These are phyloP conservation scores for Allacma fusca DNA, from an alignment of 2,888 invertebrate species.

Conservation along the genomic window DNA sequence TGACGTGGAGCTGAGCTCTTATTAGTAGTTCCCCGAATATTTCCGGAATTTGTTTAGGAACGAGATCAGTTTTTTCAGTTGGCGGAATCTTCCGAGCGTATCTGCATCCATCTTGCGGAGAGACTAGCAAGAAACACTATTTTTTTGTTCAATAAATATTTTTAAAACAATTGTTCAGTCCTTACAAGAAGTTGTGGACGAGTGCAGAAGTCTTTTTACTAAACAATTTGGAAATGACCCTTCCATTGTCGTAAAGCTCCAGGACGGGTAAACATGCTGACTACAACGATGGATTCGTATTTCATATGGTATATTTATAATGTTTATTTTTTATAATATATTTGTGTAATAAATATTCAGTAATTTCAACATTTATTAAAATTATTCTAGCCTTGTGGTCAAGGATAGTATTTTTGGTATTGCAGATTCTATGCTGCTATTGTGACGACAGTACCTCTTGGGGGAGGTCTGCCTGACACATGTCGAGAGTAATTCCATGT, in stretches of 20 bases:
- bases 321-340: too few relatives aligned
- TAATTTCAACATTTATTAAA: slow-evolving; percentile 68
- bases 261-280: slow-evolving; percentile 95
- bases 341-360: neutral
- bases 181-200: slow-evolving; percentile 43
- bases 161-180: neutral
- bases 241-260: slow-evolving; percentile 74
- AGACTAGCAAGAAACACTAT: too few relatives aligned
- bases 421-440: slow-evolving; percentile 76
- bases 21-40: too few relatives aligned
- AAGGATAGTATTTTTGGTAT: too few relatives aligned
- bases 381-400: slow-evolving; percentile 70
- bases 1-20: too few relatives aligned
- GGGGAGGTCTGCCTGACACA: slow-evolving; percentile 90
- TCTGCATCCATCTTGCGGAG: too few relatives aligned
- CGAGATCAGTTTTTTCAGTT: too few relatives aligned
- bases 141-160: too few relatives aligned
- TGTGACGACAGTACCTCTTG: slow-evolving; percentile 83
- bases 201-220: slow-evolving; percentile 49
- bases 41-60: too few relatives aligned
- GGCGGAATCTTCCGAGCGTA: too few relatives aligned
- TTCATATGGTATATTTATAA: slow-evolving; percentile 86
- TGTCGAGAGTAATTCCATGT: too few relatives aligned
- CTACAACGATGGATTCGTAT: slow-evolving; percentile 92
- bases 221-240: slow-evolving; percentile 52